Base-by-base conservation (phyloP, 2,888 invertebrate genomes). In the Busseola fusca region DNA sequence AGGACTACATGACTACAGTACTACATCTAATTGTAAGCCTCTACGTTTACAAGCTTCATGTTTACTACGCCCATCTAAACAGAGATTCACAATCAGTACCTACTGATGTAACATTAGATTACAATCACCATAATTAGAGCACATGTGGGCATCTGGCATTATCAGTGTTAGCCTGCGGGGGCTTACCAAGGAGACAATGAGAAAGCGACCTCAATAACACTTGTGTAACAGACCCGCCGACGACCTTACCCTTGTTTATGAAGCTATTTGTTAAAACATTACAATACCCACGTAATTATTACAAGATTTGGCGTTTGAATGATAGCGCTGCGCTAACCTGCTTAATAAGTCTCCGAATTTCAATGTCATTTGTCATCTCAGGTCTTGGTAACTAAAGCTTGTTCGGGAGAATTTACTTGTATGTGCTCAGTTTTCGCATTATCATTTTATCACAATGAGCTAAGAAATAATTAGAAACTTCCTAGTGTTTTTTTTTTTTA, bases 191-290 rank as follows among this genome's bases (percentile, higher is more conserved):
- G 85, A 91, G 83, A 89, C 89, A 86, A 85, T 86, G 85, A 85
- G 90, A 91, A 91, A 91, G 89, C 87, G 86, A 64, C 91, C 90
- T 91, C 90, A 80, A 80, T 83, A 80, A 68, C 63, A 63, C 64
- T 86, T 80, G 77, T 76, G 82, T 84, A 82, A 82, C 45, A 70
- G 69, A 84, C 83, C 78, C 71, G 81, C 69, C 83, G 87, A 45
- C 80, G 89, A 86, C 92, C 91, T 91, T 91, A 89, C 84, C 80
- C 80, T 77, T 72, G 81, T 80, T 78, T 76, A 60, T 52, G 42
- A 48, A 76, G 48, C 66, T 76, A 76, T 68, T 68, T 62, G 67
- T 80, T 80, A 48, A 52, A 64, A 64, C 80, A 59, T 69, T 74
- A 70, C 70, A 40, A 69, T 69, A 54, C n/a, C 65, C 25, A 45